Conservation (phyloP, 2,113 vertebrate genomes). For the Synodontis membranacea region DNA sequence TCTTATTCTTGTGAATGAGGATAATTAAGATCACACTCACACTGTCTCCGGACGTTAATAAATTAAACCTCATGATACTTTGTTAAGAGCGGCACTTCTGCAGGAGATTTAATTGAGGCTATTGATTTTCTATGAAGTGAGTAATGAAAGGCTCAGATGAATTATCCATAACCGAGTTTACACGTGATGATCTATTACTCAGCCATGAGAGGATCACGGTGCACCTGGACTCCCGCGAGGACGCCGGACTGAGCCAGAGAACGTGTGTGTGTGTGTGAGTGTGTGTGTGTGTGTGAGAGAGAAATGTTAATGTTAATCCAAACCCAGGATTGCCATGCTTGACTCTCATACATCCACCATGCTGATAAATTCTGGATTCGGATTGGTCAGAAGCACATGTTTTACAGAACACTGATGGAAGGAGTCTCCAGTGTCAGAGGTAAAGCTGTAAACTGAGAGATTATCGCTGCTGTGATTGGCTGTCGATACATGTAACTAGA, state of each 20-base stretch:
- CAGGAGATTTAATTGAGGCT: conserved; percentile 38
- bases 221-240: background rate
- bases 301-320: background rate
- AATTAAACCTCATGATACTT: conserved; percentile 38
- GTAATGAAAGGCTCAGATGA: conserved; percentile 49
- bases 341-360: background rate
- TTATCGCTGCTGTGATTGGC: too few relatives aligned
- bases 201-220: conserved; percentile 26
- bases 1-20: background rate
- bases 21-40: conserved; percentile 13
- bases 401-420: background rate
- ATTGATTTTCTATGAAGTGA: conserved; percentile 40
- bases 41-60: conserved; percentile 7
- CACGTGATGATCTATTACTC: conserved; percentile 23
- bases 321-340: too few relatives aligned
- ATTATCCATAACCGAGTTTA: conserved; percentile 43
- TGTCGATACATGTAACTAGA: background rate
- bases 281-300: background rate
- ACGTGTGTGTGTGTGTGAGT: background rate
- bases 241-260: background rate
- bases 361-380: background rate
- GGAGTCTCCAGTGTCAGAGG: background rate
- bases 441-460: background rate
- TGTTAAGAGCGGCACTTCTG: conserved; percentile 28
- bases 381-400: background rate